Conservation (phyloP, 2,113 vertebrate species). For the Lagopus muta region DNA sequence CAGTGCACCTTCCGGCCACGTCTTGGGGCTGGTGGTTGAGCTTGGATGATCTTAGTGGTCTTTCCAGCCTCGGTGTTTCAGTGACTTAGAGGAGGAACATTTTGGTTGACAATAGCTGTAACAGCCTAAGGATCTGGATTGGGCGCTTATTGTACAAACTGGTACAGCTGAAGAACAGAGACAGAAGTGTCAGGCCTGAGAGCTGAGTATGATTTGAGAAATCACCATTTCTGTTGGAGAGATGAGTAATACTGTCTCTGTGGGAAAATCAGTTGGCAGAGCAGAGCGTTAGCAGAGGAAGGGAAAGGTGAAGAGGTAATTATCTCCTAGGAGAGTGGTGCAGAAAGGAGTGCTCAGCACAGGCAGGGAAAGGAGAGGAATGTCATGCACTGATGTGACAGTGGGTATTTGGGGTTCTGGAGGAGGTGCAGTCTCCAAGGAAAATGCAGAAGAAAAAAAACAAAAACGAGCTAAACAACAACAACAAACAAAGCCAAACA, state of each 20-base stretch:
- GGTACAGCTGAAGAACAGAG: neutral
- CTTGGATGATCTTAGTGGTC: too few relatives aligned
- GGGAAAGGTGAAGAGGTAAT: constrained; percentile 67
- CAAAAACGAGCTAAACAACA: neutral
- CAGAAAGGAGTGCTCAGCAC: neutral
- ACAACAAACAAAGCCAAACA: neutral
- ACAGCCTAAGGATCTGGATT: constrained; percentile 11
- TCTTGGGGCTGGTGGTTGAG: neutral
- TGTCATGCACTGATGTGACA: neutral
- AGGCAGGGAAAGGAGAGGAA: neutral
- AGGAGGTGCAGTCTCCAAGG: neutral
- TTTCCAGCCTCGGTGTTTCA: too few relatives aligned
- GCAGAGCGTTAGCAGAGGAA: constrained; percentile 29
- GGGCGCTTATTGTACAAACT: constrained; percentile 46
- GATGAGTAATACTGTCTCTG: constrained; percentile 59
- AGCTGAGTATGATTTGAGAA: constrained; percentile 54
- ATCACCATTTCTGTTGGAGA: constrained; percentile 60
- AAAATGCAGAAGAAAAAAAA: neutral
- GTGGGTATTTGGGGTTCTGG: neutral
- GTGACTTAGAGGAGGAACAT: constrained; percentile 28
- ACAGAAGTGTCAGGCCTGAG: constrained; percentile 30
- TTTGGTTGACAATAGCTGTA: constrained; percentile 27
- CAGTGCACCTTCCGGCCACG: neutral
- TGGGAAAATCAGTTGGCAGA: constrained; percentile 63
- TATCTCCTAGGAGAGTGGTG: constrained; percentile 58